Evolutionary conservation across 2,797 vertebrate genomes (phyloP), one percentile per base, ranked within the genome.

Genomic region (Artibeus jamaicensis): DNA sequence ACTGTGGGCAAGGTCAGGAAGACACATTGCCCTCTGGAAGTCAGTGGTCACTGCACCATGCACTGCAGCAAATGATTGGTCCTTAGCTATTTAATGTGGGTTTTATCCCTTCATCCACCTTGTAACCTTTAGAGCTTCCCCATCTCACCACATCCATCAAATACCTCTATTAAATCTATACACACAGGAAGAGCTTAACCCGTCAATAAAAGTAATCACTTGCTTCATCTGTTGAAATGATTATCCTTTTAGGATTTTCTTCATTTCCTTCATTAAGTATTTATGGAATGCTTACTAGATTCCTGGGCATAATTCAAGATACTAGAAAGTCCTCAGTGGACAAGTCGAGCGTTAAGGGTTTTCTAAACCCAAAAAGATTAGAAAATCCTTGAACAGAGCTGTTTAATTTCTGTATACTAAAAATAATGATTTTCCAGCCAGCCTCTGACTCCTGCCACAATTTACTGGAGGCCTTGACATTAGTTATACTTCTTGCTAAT

Each of bases 381-480:
- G 90, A 94, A 95, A 34, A 65, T 92, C 18, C 10, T 97, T 96
- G 74, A 97, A 93, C 59, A 94, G 62, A 94, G 57, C 73, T 96
- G 21, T 57, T 79, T 50, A 89, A 89, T 93, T 96, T 97, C 46
- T 59, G n/a, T n/a, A 92, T 88, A 96, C 88, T 81, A 95, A 95
- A 96, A 95, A 97, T 97, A 65, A 71, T n/a, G 70, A 22, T 92
- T 96, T 95, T 37, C n/a, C 94, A 83, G 77, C n/a, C 76, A 91
- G 46, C 53, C 79, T 91, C 74, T 95, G 90, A 90, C 50, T 70
- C 12, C 29, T 93, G 67, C 79, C 78, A 84, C 26, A 88, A 82
- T 94, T 97, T 96, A 87, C 42, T 94, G 65, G 70, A 68, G 95
- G 79, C 2, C 0, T 67, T 84, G 88, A 81, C 67, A 86, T 29